Evolutionary conservation across 2,113 vertebrate species (phyloP).

Genomic region (Mastomys coucha): DNA sequence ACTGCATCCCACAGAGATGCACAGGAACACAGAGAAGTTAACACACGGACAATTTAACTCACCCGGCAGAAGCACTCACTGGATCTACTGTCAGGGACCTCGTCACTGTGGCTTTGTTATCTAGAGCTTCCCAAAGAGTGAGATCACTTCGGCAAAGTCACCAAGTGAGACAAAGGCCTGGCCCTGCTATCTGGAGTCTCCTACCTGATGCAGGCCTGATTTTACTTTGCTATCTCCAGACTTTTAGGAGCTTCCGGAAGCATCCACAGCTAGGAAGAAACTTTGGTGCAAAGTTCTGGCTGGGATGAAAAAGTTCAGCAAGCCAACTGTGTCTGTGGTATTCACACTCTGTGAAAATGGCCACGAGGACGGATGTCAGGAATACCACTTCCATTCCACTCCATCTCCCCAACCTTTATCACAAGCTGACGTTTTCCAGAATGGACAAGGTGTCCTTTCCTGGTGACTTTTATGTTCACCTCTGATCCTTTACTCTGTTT

Average conservation of each 20-base stretch:
- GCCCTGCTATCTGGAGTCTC: neutral
- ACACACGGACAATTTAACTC: neutral
- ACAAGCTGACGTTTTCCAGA: neutral
- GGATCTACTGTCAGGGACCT: neutral
- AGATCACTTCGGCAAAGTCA: constrained; percentile 21
- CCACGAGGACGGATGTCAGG: neutral
- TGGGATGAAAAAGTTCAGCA: neutral
- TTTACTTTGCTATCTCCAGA: constrained; percentile 3
- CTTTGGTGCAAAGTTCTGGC: neutral
- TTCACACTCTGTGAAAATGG: neutral
- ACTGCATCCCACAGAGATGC: neutral
- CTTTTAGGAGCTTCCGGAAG: neutral
- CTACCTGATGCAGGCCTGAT: neutral
- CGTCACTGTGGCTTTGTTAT: neutral
- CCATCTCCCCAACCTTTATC: neutral
- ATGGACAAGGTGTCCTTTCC: neutral
- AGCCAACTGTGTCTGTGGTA: neutral
- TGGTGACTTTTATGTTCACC: constrained; percentile 31
- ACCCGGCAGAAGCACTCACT: neutral
- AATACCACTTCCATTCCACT: neutral
- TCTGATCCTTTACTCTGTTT: constrained; percentile 29
- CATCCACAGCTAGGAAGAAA: neutral
- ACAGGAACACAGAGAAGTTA: neutral
- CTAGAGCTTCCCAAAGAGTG: neutral
- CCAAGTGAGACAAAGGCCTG: neutral